Evolutionary conservation across 2,888 invertebrate genomes (phyloP), one percentile per base, ranked within the genome.

Genomic region (Pyrrhosoma nymphula): DNA sequence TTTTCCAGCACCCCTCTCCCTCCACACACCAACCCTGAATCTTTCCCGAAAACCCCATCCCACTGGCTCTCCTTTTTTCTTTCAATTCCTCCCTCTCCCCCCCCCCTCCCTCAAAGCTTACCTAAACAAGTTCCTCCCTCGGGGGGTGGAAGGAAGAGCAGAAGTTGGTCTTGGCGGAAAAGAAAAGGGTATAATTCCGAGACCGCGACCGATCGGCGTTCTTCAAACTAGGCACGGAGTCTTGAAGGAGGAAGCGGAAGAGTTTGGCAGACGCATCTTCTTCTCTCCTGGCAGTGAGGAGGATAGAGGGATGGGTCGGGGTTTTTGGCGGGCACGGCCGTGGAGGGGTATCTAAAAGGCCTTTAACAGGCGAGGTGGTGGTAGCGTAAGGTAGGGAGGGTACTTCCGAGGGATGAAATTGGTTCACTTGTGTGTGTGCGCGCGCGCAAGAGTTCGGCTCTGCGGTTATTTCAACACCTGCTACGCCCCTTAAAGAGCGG

Each of bases 111-210:
- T 60, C 60, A 60, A 47, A 60, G 60, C 60, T 60, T 69, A 69
- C 82, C 18, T 35, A 82, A 82, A 82, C 82, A 35, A 82, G 82
- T 82, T 82, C 82, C 30, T 16, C 82, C 26, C 82, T 18, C 82
- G 18, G 14, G 30, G 35, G 82, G 60, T 2, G 20, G 20, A 60
- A 12, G 60, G 20, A 20, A 60, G 60, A 30, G 35, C 82, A 82
- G 91, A 91, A 91, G 91, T 91, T 91, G 91, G 63, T 91, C 91
- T 91, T 91, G 63, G 60, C 35, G 91, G 91, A 63, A 47, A 91
- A 63, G 91, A 60, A 26, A 63, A 91, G 91, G 63, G 39, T 63
- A 63, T 91, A 69, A 91, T 91, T 91, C 63, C 91, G 47, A 47
- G 47, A 91, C 39, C 63, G 30, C 47, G 89, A 56, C 56, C 89